A percentile compares a stretch with the other conserved stretches of the same genome.
Evolutionary conservation across 1,140 invertebrate genomes (phyloP).

Genomic region (Leguminivora glycinivorella): DNA sequence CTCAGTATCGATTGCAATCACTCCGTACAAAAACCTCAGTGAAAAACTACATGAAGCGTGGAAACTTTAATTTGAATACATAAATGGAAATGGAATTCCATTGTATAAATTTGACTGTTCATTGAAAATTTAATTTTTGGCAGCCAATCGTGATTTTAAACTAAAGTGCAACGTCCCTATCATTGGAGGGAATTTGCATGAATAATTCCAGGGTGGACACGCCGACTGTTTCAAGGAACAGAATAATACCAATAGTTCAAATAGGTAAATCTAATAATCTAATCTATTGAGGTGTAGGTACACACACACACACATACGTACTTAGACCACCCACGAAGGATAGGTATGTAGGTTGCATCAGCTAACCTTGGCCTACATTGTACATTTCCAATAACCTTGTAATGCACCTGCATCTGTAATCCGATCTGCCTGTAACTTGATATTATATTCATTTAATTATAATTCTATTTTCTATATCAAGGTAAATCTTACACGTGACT

Average conservation of each 20-base stretch:
- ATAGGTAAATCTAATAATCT: neutral
- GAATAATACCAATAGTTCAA: neutral
- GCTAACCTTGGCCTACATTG: too few species aligned
- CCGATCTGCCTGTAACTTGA: too few species aligned
- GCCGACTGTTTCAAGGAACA: neutral
- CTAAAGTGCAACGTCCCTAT: slow-evolving; percentile 28
- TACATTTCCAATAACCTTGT: too few species aligned
- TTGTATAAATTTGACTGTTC: slow-evolving; percentile 23
- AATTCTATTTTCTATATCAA: too few species aligned
- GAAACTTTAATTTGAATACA: slow-evolving; percentile 25
- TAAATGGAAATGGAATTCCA: slow-evolving; percentile 19
- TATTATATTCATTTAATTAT: too few species aligned
- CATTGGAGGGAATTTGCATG: slow-evolving; percentile 21
- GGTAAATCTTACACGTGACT: too few species aligned
- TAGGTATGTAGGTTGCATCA: too few species aligned
- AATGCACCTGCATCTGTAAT: too few species aligned
- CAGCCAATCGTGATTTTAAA: slow-evolving; percentile 23
- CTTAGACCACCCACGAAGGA: too few species aligned
- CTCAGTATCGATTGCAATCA: neutral
- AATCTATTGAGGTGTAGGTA: too few species aligned
- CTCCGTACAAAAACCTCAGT: neutral
- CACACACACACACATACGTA: too few species aligned
- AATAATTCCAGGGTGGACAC: slow-evolving; percentile 18
- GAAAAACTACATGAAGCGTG: slow-evolving; percentile 5
- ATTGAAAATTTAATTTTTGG: slow-evolving; percentile 24